phyloP scores from a whole-genome alignment of 1,140 invertebrate species.

The Polypedilum vanderplanki region DNA sequence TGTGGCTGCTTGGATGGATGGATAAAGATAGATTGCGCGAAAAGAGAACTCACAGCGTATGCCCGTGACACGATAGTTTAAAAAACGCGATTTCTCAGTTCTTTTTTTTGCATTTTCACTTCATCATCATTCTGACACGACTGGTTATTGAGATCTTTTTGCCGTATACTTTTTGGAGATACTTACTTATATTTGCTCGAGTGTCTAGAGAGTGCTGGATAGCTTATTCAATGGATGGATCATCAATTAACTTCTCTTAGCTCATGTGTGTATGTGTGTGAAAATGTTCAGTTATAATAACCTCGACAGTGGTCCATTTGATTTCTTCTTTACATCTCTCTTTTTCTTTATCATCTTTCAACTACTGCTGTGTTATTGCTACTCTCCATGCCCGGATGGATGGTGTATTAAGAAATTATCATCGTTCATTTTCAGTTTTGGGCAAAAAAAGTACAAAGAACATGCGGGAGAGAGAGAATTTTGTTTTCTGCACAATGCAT shows the following conservation, averaged over 20 bases:
- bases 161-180: not conserved
- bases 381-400: not conserved
- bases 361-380: not conserved
- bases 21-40: not conserved
- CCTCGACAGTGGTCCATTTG: not conserved
- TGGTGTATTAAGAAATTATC: conserved; percentile 19
- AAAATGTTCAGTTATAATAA: conserved; percentile 20
- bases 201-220: not conserved
- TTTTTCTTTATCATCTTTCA: not conserved
- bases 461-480: not conserved
- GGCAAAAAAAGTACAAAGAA: not conserved
- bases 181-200: conserved; percentile 13
- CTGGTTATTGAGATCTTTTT: not conserved
- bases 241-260: conserved; percentile 8
- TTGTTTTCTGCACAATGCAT: conserved; percentile 9
- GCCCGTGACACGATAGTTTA: not conserved
- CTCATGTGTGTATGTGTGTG: not conserved
- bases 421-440: conserved; percentile 13
- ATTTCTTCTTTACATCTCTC: not conserved
- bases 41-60: not conserved
- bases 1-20: not conserved
- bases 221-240: conserved; percentile 6
- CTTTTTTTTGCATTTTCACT: not conserved
- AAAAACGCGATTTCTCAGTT: not conserved
- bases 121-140: not conserved